phyloP scores from a whole-genome alignment of 2,888 invertebrate species.

The Psococerastis gibbosa region DNA sequence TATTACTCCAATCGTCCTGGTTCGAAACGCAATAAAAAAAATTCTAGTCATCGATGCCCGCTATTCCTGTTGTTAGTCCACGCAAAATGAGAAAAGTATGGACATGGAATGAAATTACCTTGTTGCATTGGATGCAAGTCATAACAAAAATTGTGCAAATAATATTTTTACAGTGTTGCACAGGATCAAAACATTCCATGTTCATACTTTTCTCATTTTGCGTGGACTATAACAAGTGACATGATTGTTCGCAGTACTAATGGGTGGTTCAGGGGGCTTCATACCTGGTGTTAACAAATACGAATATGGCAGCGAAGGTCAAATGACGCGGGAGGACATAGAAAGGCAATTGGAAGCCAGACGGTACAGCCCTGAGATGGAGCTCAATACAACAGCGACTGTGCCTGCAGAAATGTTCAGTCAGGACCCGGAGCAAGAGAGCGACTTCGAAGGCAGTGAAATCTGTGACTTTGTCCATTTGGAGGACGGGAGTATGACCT shows the following conservation, averaged over 20 bases:
- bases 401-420: constrained; percentile 8
- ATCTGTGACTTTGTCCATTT: constrained; percentile 8
- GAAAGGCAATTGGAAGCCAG: constrained; percentile 4
- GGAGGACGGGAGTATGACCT: constrained; percentile 7
- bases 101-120: no score
- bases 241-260: background rate
- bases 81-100: no score
- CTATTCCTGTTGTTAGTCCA: no score
- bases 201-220: no score
- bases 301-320: constrained; percentile 1
- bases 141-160: no score
- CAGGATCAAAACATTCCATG: no score
- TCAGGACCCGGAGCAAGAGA: constrained; percentile 5
- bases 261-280: background rate
- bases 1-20: no score
- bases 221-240: background rate
- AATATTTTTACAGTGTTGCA: no score
- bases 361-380: constrained; percentile 5
- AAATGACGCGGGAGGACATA: constrained; percentile 6
- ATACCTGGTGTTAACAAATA: background rate
- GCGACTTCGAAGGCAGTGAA: constrained; percentile 3
- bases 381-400: constrained; percentile 6
- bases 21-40: no score
- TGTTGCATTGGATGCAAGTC: no score
- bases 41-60: no score